Evolutionary conservation across 2,113 vertebrate species (phyloP).

Genomic region (Lophochroa leadbeateri): DNA sequence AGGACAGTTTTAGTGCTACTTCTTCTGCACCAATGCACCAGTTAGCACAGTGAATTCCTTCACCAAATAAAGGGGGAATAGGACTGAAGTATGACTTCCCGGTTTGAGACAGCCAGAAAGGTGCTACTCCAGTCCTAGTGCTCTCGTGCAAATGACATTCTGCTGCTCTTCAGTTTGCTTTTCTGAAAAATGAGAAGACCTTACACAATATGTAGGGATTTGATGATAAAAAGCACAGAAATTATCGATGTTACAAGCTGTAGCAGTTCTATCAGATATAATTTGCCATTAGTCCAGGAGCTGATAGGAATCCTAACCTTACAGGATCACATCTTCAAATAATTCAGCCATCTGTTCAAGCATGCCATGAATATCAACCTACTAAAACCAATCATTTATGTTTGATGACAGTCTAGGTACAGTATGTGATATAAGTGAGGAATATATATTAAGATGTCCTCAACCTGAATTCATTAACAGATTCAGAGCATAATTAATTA

Average conservation of each 20-base stretch:
- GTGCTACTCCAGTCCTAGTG: neutral
- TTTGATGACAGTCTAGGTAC: neutral
- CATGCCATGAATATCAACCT: neutral
- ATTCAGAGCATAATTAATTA: conserved; percentile 14
- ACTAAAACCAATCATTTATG: neutral
- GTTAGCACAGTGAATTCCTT: neutral
- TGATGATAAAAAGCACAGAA: neutral
- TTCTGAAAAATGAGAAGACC: neutral
- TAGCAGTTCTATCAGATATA: neutral
- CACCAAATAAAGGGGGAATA: neutral
- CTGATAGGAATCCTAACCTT: neutral
- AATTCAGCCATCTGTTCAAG: neutral
- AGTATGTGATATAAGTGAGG: neutral
- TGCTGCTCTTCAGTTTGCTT: neutral
- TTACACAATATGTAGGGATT: neutral
- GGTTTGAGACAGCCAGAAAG: neutral
- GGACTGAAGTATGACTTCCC: neutral
- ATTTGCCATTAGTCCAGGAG: neutral
- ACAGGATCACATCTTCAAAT: neutral
- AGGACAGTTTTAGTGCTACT: neutral
- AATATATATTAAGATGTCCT: neutral
- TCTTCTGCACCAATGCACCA: neutral
- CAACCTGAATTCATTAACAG: conserved; percentile 19
- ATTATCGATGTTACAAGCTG: neutral
- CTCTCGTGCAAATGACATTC: neutral